Evolutionary conservation across 2,113 vertebrate genomes (phyloP).

Genomic region (Tupaia tana): DNA sequence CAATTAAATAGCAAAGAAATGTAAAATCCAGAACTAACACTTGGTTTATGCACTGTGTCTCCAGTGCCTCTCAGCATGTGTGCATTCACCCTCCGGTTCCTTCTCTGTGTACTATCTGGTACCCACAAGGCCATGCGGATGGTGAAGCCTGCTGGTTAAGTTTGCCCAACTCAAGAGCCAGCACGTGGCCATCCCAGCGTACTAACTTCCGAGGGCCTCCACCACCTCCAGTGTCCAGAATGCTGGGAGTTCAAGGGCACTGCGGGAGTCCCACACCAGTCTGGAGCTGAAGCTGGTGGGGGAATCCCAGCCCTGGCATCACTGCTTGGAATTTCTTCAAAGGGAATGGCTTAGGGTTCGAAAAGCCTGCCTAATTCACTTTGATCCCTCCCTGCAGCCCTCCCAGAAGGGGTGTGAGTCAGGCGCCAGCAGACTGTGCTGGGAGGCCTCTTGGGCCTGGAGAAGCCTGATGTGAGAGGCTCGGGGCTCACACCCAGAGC

Average conservation of each 20-base stretch:
- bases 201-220: background rate
- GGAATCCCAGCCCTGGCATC: background rate
- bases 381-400: background rate
- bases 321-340: background rate
- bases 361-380: background rate
- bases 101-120: rapidly evolving
- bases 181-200: background rate
- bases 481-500: no score
- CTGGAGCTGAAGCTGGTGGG: background rate
- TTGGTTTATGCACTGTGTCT: background rate
- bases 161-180: background rate
- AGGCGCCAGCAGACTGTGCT: background rate
- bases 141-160: no score
- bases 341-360: background rate
- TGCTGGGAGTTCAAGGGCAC: background rate
- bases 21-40: background rate
- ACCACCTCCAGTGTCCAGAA: background rate
- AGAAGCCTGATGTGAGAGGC: background rate
- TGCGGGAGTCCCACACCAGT: background rate
- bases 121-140: rapidly evolving
- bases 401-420: background rate
- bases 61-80: rapidly evolving
- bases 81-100: rapidly evolving
- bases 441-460: background rate
- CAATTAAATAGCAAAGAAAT: background rate